Evolutionary conservation across 1,140 invertebrate genomes (phyloP).

Genomic region (Megathymus violae): DNA sequence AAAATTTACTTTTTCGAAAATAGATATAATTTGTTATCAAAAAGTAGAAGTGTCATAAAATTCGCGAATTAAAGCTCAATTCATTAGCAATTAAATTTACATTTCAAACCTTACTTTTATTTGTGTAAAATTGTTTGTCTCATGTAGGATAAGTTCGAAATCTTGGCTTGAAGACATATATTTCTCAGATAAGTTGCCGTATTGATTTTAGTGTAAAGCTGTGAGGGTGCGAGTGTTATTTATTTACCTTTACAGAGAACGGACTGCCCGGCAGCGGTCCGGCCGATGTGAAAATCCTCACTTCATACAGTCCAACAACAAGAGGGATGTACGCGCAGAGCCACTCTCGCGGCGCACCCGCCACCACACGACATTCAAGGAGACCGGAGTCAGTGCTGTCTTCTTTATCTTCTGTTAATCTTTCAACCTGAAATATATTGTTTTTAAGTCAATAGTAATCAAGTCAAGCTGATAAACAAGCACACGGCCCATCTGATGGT

Average conservation of each 20-base stretch:
- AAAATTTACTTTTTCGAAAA: too few species aligned
- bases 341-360: slow-evolving; percentile 79
- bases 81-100: too few species aligned
- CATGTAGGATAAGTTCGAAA: too few species aligned
- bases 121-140: too few species aligned
- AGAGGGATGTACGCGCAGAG: slow-evolving; percentile 85
- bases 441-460: too few species aligned
- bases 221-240: neutral
- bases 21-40: slow-evolving; percentile 4
- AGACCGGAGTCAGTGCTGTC: slow-evolving; percentile 70
- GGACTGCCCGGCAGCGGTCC: slow-evolving; percentile 85
- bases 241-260: slow-evolving; percentile 82
- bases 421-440: slow-evolving; percentile 66
- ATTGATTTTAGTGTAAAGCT: neutral
- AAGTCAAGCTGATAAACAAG: too few species aligned
- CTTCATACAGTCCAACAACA: slow-evolving; percentile 84
- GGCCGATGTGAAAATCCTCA: slow-evolving; percentile 83
- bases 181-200: too few species aligned
- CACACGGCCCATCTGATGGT: too few species aligned
- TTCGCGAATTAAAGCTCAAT: too few species aligned
- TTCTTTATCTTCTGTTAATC: slow-evolving; percentile 72
- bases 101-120: too few species aligned
- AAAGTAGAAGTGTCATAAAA: too few species aligned
- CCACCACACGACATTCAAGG: slow-evolving; percentile 71
- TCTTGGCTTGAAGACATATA: too few species aligned